These are phyloP conservation scores for Nycticorax nycticorax DNA, from an alignment of 2,113 vertebrate species.

Conservation along the genomic window DNA sequence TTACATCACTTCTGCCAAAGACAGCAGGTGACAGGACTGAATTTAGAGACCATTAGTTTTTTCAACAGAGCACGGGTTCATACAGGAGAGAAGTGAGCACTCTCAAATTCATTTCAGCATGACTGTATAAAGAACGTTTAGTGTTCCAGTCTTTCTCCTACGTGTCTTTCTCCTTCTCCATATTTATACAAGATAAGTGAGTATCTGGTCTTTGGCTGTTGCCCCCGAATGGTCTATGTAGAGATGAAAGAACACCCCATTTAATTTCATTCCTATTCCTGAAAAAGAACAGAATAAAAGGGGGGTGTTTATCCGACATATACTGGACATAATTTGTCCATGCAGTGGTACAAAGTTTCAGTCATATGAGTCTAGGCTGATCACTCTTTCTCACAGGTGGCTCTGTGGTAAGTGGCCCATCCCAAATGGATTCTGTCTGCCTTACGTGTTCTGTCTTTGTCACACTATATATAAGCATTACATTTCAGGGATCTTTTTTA, in stretches of 20 bases:
- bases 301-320: not conserved
- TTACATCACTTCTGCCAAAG: not conserved
- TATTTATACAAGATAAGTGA: not conserved
- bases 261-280: not conserved
- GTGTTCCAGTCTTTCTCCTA: not conserved
- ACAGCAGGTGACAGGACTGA: not conserved
- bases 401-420: not conserved
- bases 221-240: not conserved
- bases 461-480: not conserved
- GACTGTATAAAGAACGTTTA: not conserved
- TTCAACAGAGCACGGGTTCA: accelerated
- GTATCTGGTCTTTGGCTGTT: not conserved
- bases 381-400: not conserved
- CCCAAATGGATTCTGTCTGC: not conserved
- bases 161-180: not conserved
- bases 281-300: not conserved
- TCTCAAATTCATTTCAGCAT: not conserved
- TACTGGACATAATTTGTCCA: not conserved
- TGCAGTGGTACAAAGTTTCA: not conserved
- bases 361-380: not conserved
- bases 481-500: not conserved
- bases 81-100: not conserved
- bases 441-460: not conserved
- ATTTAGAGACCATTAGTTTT: not conserved
- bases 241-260: not conserved